Evolutionary conservation across 1,140 invertebrate genomes (phyloP), one percentile per base, ranked within the genome.

Genomic region (Danaus melanippus): DNA sequence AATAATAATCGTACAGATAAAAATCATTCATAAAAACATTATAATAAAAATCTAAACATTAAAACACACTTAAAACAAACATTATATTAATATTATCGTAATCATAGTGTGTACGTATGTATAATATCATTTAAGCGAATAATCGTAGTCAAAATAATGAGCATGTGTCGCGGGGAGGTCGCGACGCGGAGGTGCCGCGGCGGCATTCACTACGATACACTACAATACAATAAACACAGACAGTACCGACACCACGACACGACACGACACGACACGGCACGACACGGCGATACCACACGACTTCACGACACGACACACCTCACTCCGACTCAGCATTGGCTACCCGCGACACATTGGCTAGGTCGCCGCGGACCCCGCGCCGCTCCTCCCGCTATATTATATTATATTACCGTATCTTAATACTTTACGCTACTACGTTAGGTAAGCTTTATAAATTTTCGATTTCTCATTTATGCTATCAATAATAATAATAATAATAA

Each of bases 41-140:
- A 86, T 81, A 86, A 86, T 86, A 86, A 86, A 86, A 86, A 86
- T 86, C 83, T 86, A 86, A 86, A 86, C 83, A 83, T 86, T 86
- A 86, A 86, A 86, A 86, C 83, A 86, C 83, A 81, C 83, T 84
- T 86, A 86, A 86, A 86, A 86, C 84, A 86, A 86, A 86, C 84
- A 86, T 86, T 86, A 86, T 86, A 86, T 86, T 86, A 84, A 86
- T 86, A 86, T 86, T 86, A 86, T 86, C 73, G 74, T 86, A 81
- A 82, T 84, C 75, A 83, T 84, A 84, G 79, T 82, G 80, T 84
- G 78, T 84, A 83, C 72, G 74, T 79, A 83, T 74, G 71, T 79
- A 83, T 84, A 81, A 82, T 83, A 86, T 84, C 78, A 80, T 86
- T 82, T 84, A 86, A 86, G 83, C 83, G 75, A 84, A 84, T 84